These are phyloP conservation scores for Eudasyphora cyanicolor DNA, from an alignment of 2,888 invertebrate species.

Conservation along the genomic window DNA sequence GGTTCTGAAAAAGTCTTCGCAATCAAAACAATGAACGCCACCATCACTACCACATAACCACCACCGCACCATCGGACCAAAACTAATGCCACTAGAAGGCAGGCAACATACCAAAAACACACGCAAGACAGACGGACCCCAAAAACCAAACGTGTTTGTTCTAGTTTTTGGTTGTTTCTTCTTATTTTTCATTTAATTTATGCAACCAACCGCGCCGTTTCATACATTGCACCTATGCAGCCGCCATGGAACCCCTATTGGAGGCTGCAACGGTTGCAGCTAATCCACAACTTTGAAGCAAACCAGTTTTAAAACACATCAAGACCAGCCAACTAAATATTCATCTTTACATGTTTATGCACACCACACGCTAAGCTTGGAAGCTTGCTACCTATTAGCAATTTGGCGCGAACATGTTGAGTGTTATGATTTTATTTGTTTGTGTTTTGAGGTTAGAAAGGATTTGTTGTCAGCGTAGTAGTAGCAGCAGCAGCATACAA, in stretches of 20 bases:
- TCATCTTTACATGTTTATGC: not conserved
- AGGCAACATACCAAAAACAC: not conserved
- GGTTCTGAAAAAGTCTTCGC: constrained; percentile 10
- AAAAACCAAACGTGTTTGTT: constrained; percentile 42
- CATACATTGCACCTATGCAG: not conserved
- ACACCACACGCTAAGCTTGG: too few species aligned
- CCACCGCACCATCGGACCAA: not conserved
- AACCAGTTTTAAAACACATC: not conserved
- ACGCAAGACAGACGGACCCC: not conserved
- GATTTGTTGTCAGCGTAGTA: too few species aligned
- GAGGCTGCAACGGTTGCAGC: not conserved
- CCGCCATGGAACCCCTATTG: not conserved
- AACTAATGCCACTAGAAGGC: not conserved
- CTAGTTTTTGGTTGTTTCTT: constrained; percentile 7
- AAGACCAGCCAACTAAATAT: too few species aligned
- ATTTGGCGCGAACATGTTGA: constrained; percentile 52
- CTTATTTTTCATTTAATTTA: constrained; percentile 39
- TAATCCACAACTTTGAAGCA: not conserved
- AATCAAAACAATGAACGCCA: constrained; percentile 42
- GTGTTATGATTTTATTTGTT: not conserved
- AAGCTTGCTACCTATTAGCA: not conserved
- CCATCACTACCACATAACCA: not conserved
- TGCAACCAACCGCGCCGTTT: not conserved
- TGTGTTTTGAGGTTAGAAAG: constrained; percentile 38
- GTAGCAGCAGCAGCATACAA: not conserved